Evolutionary conservation across 2,797 vertebrate genomes (phyloP), one percentile per base, ranked within the genome.

Genomic region (Coranthus polyacanthus): DNA sequence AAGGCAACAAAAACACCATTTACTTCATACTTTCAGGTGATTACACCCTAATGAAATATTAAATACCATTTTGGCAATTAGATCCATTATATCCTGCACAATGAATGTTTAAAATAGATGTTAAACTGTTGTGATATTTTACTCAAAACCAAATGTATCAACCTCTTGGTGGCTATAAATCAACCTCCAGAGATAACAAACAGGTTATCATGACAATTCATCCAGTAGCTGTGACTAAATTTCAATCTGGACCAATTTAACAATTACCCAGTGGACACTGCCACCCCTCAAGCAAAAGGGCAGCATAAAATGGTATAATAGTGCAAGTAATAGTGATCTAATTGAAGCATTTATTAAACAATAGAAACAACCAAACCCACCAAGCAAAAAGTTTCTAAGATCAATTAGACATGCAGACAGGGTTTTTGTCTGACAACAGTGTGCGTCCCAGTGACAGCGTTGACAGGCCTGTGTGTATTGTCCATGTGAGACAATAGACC

Each of bases 401-500:
- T 37, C 2, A 5, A 32, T 67, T 24, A 26, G 43, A 49, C 2
- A 17, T 12, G 37, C 5, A 36, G 50, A 22, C 34, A 16, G 37
- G 36, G 54, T 59, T 51, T n/a, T 43, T 54, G 52, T 73, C 41
- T 43, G 39, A 41, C 17, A 45, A 10, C 46, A 47, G 46, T 62
- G 53, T 42, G 42, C 52, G 56, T 36, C 59, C 59, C 47, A 64
- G 52, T 78, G 57, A 55, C 50, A 10, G 12, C 26, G 57, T 12
- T 12, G 45, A 59, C 26, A 6, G 51, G 24, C 37, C 51, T 39
- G 43, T 73, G 50, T 50, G 55, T 32, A 61, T 79, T 82, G 52
- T 78, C 54, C 18, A 34, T 0, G 20, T 9, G 18, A 56, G 65
- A 90, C 79, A 84, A 85, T 78, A 43, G 72, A 39, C 32, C 17